phyloP scores from a whole-genome alignment of 2,888 invertebrate genomes.

The Norana najaformis region DNA sequence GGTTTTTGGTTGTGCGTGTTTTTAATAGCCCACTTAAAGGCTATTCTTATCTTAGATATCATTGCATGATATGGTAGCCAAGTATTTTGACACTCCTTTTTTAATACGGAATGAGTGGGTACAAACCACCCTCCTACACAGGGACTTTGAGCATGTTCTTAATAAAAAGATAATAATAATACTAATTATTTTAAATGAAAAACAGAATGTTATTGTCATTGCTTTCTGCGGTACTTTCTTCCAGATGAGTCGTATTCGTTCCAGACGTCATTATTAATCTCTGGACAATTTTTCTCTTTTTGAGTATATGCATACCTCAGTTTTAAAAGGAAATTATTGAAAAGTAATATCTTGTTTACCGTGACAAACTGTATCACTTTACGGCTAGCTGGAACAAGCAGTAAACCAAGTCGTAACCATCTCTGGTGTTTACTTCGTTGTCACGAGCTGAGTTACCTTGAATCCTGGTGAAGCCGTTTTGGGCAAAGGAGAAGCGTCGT shows the following conservation, averaged over 20 bases:
- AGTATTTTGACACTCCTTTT: not conserved
- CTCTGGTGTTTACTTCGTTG: not conserved
- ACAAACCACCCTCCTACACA: not conserved
- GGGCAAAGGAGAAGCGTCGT: not conserved
- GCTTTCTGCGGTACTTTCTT: too few species aligned
- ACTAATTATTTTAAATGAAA: not conserved
- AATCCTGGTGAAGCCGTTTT: too few species aligned
- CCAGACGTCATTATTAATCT: not conserved
- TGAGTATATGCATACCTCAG: not conserved
- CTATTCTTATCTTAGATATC: not conserved
- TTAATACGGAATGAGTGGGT: not conserved
- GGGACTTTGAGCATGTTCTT: not conserved
- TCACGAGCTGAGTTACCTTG: too few species aligned
- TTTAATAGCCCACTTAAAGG: not conserved
- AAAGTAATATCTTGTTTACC: not conserved
- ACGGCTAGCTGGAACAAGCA: not conserved
- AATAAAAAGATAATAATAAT: too few species aligned
- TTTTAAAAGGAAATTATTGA: not conserved
- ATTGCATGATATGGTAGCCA: not conserved
- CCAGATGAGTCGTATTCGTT: not conserved
- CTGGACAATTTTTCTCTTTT: not conserved
- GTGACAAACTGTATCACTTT: not conserved
- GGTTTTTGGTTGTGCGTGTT: not conserved
- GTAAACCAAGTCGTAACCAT: not conserved
- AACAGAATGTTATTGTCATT: too few species aligned